Percentiles rank a stretch among this genome's conserved stretches.
Conservation (phyloP, 2,888 invertebrate species). For the Leptinotarsa tumamoca region DNA sequence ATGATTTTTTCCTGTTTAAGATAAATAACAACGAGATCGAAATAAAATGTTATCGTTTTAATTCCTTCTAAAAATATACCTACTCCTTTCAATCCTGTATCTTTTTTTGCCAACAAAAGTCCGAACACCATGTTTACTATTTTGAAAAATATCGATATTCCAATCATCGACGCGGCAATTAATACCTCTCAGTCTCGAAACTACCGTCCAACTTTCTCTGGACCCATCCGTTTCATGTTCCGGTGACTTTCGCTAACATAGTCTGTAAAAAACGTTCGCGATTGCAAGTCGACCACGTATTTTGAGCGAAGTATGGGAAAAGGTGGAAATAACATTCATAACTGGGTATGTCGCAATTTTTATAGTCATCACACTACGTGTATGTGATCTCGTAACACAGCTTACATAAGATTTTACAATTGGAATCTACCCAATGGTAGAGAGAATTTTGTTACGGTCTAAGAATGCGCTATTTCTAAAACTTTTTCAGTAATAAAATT, state of each 20-base stretch:
- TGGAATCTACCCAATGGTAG: too few relatives aligned
- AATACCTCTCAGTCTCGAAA: conserved; percentile 22
- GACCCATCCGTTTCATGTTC: conserved; percentile 7
- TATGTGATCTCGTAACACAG: background rate
- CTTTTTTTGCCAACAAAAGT: too few relatives aligned
- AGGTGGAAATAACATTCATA: conserved; percentile 21
- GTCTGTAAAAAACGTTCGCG: conserved; percentile 11
- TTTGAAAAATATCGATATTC: background rate
- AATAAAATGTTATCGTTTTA: too few relatives aligned
- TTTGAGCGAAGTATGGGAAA: conserved; percentile 28
- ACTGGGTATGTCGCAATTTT: conserved; percentile 34
- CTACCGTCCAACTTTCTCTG: conserved; percentile 37
- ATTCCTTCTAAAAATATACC: too few relatives aligned
- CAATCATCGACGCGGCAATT: background rate
- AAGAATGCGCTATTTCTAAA: too few relatives aligned
- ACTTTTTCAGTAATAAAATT: too few relatives aligned
- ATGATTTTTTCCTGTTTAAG: too few relatives aligned
- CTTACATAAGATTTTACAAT: background rate
- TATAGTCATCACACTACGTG: background rate
- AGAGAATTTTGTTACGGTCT: too few relatives aligned
- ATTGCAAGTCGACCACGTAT: background rate
- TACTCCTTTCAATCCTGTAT: too few relatives aligned
- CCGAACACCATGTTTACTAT: background rate
- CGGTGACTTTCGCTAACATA: conserved; percentile 2
- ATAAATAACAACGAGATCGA: too few relatives aligned